Evolutionary conservation across 2,888 invertebrate species (phyloP).

Genomic region (Ormyrus labotus): DNA sequence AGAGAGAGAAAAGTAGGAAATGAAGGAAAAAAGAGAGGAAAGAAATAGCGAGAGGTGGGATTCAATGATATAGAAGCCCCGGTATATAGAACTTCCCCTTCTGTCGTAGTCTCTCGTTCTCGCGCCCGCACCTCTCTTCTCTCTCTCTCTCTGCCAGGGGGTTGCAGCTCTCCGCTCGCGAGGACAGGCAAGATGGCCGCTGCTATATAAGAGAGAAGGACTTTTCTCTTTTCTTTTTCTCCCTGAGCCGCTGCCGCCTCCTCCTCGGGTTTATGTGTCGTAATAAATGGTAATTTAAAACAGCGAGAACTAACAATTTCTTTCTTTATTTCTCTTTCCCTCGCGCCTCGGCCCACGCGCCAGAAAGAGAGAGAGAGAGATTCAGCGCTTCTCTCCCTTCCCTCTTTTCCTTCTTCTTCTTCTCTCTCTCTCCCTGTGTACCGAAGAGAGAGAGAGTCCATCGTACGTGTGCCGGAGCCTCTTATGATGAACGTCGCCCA

Average conservation of each 20-base stretch:
- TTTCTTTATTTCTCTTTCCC: conserved; percentile 72
- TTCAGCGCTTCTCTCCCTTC: conserved; percentile 34
- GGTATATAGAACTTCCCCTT: conserved; percentile 50
- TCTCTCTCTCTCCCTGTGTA: background rate
- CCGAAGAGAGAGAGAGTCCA: conserved; percentile 49
- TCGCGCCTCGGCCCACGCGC: conserved; percentile 45
- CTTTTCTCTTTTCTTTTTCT: conserved; percentile 31
- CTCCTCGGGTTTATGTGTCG: conserved; percentile 72
- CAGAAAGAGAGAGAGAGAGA: conserved; percentile 12
- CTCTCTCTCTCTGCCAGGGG: conserved; percentile 9
- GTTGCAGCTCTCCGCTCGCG: conserved; percentile 55
- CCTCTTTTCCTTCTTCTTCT: conserved; percentile 35
- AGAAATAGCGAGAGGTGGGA: conserved; percentile 48
- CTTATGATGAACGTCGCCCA: conserved; percentile 52
- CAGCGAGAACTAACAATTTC: conserved; percentile 76
- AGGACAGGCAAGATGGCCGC: conserved; percentile 73
- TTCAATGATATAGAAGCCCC: conserved; percentile 51
- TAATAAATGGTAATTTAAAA: conserved; percentile 76
- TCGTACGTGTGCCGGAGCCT: conserved; percentile 46
- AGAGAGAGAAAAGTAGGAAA: conserved; percentile 50
- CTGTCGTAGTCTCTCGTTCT: conserved; percentile 41
- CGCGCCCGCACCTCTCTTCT: background rate
- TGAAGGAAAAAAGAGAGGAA: conserved; percentile 53
- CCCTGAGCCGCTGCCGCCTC: conserved; percentile 62
- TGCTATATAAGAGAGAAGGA: conserved; percentile 58